A percentile compares a stretch with the other conserved stretches of the same genome.
Conservation (phyloP, 2,113 vertebrate genomes). For the Nesoenas mayeri region DNA sequence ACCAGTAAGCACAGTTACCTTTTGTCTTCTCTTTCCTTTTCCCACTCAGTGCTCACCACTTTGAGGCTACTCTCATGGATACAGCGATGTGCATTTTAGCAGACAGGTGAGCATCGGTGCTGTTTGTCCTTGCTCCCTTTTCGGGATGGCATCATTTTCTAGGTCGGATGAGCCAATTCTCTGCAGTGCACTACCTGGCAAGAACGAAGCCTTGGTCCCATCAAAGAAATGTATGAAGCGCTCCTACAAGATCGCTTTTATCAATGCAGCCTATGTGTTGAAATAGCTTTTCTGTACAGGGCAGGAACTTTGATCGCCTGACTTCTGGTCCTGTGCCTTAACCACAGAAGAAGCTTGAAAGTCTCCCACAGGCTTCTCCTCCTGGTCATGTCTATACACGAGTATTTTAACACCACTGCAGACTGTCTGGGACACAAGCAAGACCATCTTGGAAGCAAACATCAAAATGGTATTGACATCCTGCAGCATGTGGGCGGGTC, state of each 20-base stretch:
- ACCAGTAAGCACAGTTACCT: background rate
- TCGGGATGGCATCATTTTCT: background rate
- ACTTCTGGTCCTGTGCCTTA: conserved; percentile 16
- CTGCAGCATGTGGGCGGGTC: background rate
- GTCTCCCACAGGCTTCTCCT: background rate
- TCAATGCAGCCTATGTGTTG: background rate
- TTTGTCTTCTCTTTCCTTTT: background rate
- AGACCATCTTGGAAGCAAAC: background rate
- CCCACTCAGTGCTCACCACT: background rate
- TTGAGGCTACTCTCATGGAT: background rate
- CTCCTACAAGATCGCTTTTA: background rate
- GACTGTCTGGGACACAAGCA: background rate
- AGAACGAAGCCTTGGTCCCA: background rate
- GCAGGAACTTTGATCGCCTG: background rate
- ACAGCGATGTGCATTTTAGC: accelerated
- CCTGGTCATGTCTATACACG: background rate
- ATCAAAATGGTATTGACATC: background rate
- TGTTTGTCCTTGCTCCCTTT: background rate
- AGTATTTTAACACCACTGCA: background rate
- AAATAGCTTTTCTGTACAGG: background rate
- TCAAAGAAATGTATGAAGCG: background rate
- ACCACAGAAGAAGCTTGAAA: conserved; percentile 32
- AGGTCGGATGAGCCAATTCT: background rate
- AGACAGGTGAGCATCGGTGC: accelerated
- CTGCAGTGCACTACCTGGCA: background rate